phyloP scores from a whole-genome alignment of 1,140 invertebrate species.

The Acyrthosiphon pisum region DNA sequence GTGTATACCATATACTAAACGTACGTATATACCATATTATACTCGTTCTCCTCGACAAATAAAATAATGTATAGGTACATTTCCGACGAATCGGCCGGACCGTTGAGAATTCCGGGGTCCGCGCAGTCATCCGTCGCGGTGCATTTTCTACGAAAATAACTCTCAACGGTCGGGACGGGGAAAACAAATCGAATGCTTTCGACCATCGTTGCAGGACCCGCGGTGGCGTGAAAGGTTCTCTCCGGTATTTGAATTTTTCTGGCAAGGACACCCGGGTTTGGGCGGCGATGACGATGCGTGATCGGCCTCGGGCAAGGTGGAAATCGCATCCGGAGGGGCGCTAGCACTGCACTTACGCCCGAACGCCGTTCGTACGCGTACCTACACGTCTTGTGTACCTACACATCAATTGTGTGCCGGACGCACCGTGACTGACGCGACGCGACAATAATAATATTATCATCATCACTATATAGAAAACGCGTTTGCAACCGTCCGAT shows the following conservation, averaged over 20 bases:
- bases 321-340: conserved; percentile 28
- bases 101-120: background rate
- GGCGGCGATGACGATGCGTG: conserved; percentile 13
- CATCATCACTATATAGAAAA: background rate
- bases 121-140: background rate
- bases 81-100: background rate
- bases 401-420: background rate
- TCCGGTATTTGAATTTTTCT: conserved; percentile 38
- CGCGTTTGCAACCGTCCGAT: too few relatives aligned
- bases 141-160: background rate
- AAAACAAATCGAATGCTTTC: background rate
- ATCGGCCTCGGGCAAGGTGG: conserved; percentile 31
- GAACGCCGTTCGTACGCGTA: background rate
- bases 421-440: background rate
- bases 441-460: background rate
- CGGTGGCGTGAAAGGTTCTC: conserved; percentile 31
- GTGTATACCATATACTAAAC: too few relatives aligned
- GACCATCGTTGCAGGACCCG: background rate
- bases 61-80: background rate
- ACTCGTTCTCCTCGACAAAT: background rate
- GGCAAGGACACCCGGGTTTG: conserved; percentile 44
- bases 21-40: too few relatives aligned
- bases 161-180: background rate
- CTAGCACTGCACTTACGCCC: background rate
- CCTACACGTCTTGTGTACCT: background rate